phyloP scores from a whole-genome alignment of 2,888 invertebrate species.

The Pandemis heparana region DNA sequence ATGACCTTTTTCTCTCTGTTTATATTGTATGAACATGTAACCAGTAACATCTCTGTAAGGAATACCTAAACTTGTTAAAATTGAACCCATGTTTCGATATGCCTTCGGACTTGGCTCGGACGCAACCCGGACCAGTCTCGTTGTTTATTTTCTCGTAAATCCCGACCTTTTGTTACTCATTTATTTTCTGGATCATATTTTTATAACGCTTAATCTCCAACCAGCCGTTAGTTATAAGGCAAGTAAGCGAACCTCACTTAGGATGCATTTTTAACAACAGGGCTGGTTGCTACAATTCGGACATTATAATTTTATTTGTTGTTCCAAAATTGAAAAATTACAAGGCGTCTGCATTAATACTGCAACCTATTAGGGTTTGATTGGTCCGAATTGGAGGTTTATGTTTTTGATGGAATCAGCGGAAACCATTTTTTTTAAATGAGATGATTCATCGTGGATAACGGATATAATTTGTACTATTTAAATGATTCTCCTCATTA shows the following conservation, averaged over 20 bases:
- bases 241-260: constrained; percentile 67
- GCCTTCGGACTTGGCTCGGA: constrained; percentile 20
- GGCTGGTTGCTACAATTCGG: constrained; percentile 55
- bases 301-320: constrained; percentile 67
- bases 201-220: constrained; percentile 67
- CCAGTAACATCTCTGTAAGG: background rate
- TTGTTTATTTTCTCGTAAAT: constrained; percentile 56
- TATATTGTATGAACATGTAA: background rate
- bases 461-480: constrained; percentile 32
- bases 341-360: constrained; percentile 60
- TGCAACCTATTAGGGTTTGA: constrained; percentile 55
- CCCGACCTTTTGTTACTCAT: constrained; percentile 51
- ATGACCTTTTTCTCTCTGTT: background rate
- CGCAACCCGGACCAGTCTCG: constrained; percentile 44
- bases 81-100: constrained; percentile 20
- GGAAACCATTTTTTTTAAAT: constrained; percentile 33
- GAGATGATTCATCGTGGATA: constrained; percentile 40
- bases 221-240: constrained; percentile 63
- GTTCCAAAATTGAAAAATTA: constrained; percentile 71
- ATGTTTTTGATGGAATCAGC: constrained; percentile 44
- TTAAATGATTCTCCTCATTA: constrained; percentile 18
- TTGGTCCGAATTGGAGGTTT: constrained; percentile 34
- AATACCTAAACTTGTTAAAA: background rate
- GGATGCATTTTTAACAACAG: constrained; percentile 72
- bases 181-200: constrained; percentile 60